Percentiles rank a stretch among this genome's conserved stretches.
Evolutionary conservation across 2,888 invertebrate species (phyloP).

Genomic region (Herminia tarsipennalis): DNA sequence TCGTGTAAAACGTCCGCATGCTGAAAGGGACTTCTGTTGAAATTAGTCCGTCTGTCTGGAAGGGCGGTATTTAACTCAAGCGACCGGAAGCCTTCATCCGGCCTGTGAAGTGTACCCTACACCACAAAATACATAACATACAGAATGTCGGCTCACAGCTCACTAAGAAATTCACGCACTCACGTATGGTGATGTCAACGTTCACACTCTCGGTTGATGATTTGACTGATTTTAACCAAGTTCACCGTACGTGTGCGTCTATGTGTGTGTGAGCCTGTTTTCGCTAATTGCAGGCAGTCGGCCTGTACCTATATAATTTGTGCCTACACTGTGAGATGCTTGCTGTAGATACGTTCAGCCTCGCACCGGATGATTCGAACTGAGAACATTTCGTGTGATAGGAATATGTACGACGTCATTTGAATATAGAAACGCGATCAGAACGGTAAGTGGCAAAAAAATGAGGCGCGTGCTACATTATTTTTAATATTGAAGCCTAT

Average conservation of each 20-base stretch:
- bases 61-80: conserved; percentile 55
- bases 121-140: too few relatives aligned
- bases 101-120: conserved; percentile 31
- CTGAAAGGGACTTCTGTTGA: conserved; percentile 38
- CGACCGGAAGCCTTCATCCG: conserved; percentile 57
- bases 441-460: conserved; percentile 17
- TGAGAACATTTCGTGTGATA: conserved; percentile 33
- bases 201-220: too few relatives aligned
- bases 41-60: conserved; percentile 49
- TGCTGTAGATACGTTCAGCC: conserved; percentile 32
- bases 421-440: conserved; percentile 34
- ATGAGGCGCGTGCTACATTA: conserved; percentile 1
- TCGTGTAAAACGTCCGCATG: conserved; percentile 24
- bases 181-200: too few relatives aligned
- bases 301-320: too few relatives aligned
- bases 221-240: too few relatives aligned
- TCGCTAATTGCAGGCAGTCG: too few relatives aligned
- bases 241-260: too few relatives aligned
- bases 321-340: conserved; percentile 11
- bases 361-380: conserved; percentile 25
- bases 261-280: too few relatives aligned
- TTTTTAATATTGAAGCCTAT: not conserved
- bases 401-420: conserved; percentile 31
- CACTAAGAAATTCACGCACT: too few relatives aligned
- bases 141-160: too few relatives aligned